These are phyloP conservation scores for Catharus ustulatus DNA, from an alignment of 2,797 vertebrate genomes.

Conservation along the genomic window DNA sequence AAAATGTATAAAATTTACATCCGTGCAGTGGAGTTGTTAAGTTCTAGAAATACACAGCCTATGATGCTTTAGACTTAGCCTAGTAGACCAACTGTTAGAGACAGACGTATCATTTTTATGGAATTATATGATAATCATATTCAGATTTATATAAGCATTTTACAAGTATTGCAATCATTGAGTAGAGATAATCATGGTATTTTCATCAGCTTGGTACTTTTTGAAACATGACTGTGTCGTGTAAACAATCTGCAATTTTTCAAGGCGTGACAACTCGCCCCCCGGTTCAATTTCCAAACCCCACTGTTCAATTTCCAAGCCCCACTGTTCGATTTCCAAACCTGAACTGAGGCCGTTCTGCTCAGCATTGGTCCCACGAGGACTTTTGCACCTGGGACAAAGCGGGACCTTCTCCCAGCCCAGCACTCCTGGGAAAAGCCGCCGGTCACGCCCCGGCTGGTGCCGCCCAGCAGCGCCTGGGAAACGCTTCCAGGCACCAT, in stretches of 20 bases:
- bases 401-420: background rate
- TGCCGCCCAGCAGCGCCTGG: slow-evolving; percentile 62
- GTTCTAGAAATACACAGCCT: slow-evolving; percentile 91
- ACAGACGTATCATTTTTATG: slow-evolving; percentile 91
- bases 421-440: slow-evolving; percentile 63
- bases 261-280: slow-evolving; percentile 71
- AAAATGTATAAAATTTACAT: slow-evolving; percentile 91
- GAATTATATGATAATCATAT: slow-evolving; percentile 87
- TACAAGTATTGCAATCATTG: slow-evolving; percentile 89
- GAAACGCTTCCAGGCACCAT: slow-evolving; percentile 33
- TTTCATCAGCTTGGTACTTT: slow-evolving; percentile 88
- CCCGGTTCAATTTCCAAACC: background rate
- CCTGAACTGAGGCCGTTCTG: slow-evolving; percentile 4
- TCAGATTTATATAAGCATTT: slow-evolving; percentile 93
- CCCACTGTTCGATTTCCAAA: background rate
- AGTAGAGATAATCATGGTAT: slow-evolving; percentile 87
- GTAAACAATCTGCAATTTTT: slow-evolving; percentile 91
- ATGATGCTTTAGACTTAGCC: slow-evolving; percentile 93
- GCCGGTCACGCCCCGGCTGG: slow-evolving; percentile 34
- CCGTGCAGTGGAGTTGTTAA: slow-evolving; percentile 93
- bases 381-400: slow-evolving; percentile 51
- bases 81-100: slow-evolving; percentile 89
- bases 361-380: slow-evolving; percentile 47
- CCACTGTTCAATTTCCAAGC: background rate
- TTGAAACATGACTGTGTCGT: slow-evolving; percentile 83